Evolutionary conservation across 1,140 invertebrate species (phyloP).

Genomic region (Papilio glaucus): DNA sequence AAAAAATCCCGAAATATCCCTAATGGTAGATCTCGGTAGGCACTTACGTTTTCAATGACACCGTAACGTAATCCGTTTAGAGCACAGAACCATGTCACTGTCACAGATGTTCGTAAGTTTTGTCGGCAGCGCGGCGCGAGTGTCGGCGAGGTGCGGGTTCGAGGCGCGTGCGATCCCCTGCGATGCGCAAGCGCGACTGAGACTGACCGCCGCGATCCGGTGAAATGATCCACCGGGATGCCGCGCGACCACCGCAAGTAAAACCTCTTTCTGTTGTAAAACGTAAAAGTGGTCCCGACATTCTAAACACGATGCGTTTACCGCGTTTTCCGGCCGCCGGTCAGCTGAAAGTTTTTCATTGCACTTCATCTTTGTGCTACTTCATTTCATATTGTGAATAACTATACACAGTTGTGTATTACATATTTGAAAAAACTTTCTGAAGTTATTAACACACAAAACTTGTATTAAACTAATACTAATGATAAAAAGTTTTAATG

Average conservation of each 20-base stretch:
- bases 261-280: conserved; percentile 55
- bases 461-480: too few relatives aligned
- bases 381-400: too few relatives aligned
- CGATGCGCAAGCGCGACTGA: conserved; percentile 64
- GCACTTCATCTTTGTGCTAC: background rate
- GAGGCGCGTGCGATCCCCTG: conserved; percentile 47
- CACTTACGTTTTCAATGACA: conserved; percentile 72
- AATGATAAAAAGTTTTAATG: too few relatives aligned
- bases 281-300: conserved; percentile 48
- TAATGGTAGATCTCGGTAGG: conserved; percentile 34
- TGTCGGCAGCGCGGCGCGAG: conserved; percentile 46
- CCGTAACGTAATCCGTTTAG: conserved; percentile 70
- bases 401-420: too few relatives aligned
- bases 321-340: conserved; percentile 16
- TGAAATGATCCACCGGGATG: conserved; percentile 53
- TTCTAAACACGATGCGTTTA: conserved; percentile 27
- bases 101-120: conserved; percentile 61
- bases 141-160: conserved; percentile 45
- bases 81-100: conserved; percentile 78
- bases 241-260: conserved; percentile 54
- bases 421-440: too few relatives aligned
- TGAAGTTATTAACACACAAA: too few relatives aligned
- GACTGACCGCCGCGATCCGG: conserved; percentile 58
- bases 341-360: conserved; percentile 33
- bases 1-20: background rate